phyloP scores from a whole-genome alignment of 2,797 vertebrate genomes.

The Gila robusta region DNA sequence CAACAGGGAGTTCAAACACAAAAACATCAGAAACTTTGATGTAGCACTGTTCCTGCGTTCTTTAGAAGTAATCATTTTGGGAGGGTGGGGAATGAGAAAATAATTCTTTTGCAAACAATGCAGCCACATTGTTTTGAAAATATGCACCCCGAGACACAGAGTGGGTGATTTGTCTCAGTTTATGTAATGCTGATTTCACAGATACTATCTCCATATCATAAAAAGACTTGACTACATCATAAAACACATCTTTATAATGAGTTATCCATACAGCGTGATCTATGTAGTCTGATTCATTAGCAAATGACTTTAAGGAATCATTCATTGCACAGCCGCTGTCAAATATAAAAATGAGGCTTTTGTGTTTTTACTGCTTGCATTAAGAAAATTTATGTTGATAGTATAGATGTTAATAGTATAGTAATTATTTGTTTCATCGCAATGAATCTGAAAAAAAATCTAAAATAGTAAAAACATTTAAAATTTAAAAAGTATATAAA shows the following conservation, averaged over 20 bases:
- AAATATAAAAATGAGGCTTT: neutral
- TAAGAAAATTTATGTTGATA: neutral
- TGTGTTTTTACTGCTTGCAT: neutral
- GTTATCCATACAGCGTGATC: slow-evolving; percentile 22
- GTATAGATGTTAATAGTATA: neutral
- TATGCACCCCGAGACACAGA: slow-evolving; percentile 1
- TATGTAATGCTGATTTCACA: slow-evolving; percentile 11
- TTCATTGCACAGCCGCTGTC: neutral
- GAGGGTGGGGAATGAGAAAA: slow-evolving; percentile 35
- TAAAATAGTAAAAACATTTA: neutral
- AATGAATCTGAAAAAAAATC: neutral
- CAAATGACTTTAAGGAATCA: neutral
- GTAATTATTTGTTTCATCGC: neutral
- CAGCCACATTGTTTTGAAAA: neutral
- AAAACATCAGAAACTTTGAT: slow-evolving; percentile 53
- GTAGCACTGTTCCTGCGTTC: slow-evolving; percentile 23
- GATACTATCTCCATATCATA: slow-evolving; percentile 3
- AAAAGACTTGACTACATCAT: neutral
- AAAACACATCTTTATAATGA: slow-evolving; percentile 8
- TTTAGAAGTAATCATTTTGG: slow-evolving; percentile 49
- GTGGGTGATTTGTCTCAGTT: slow-evolving; percentile 4
- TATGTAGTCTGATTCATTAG: neutral
- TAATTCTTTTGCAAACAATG: slow-evolving; percentile 30
- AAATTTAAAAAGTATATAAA: neutral
- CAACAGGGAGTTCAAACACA: slow-evolving; percentile 7